Evolutionary conservation across 2,888 invertebrate genomes (phyloP).

Genomic region (Folsomia candida): DNA sequence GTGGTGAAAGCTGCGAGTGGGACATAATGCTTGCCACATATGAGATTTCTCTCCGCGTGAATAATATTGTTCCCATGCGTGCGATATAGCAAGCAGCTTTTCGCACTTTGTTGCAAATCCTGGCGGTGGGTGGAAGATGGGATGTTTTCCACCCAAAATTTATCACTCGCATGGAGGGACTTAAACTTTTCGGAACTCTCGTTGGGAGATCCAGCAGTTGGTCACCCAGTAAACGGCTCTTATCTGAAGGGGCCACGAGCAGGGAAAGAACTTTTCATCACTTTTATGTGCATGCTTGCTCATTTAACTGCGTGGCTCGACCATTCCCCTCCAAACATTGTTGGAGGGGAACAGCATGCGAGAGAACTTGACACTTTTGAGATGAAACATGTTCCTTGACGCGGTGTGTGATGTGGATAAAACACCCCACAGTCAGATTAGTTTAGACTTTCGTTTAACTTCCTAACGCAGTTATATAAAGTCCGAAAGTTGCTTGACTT

Average conservation of each 20-base stretch:
- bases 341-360: too few relatives aligned
- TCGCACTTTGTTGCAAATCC: slow-evolving; percentile 45
- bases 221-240: slow-evolving; percentile 2
- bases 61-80: slow-evolving; percentile 48
- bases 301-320: background rate
- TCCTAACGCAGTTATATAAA: too few relatives aligned
- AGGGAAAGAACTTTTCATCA: background rate
- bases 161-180: slow-evolving; percentile 29
- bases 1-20: too few relatives aligned
- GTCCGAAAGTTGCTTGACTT: background rate
- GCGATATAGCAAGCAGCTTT: slow-evolving; percentile 44
- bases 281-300: background rate
- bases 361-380: too few relatives aligned
- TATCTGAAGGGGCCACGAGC: background rate
- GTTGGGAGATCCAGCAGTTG: background rate
- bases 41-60: slow-evolving; percentile 15
- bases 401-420: background rate
- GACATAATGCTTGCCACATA: too few relatives aligned
- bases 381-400: too few relatives aligned
- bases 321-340: too few relatives aligned
- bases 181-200: background rate
- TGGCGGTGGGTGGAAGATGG: slow-evolving; percentile 30
- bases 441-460: background rate
- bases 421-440: background rate
- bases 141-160: slow-evolving; percentile 29